Evolutionary conservation across 2,797 vertebrate species (phyloP).

Genomic region (Tenualosa thibaudeaui): DNA sequence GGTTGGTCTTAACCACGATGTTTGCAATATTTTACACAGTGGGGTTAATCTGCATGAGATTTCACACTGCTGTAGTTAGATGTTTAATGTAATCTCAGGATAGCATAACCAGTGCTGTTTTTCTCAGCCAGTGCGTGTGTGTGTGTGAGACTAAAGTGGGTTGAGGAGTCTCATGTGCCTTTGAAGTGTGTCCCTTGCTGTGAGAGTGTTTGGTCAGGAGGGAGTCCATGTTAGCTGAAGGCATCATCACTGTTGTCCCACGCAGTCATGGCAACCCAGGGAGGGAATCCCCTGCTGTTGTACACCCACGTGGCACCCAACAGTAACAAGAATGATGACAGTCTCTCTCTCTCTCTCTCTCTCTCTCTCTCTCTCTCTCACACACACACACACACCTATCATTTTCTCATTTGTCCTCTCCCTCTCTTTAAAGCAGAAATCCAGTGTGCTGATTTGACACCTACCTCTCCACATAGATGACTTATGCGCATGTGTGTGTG

Average conservation of each 20-base stretch:
- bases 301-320: not conserved
- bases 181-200: not conserved
- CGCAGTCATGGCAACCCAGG: conserved; percentile 2
- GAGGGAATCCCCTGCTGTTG: conserved; percentile 18
- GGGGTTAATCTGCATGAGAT: not conserved
- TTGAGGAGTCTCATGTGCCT: not conserved
- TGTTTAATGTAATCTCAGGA: not conserved
- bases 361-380: not conserved
- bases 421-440: no score
- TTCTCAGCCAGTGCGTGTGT: not conserved
- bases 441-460: not conserved
- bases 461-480: not conserved
- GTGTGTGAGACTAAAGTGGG: not conserved
- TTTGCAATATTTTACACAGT: not conserved
- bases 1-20: no score
- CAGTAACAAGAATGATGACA: no score
- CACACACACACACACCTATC: not conserved
- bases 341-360: not conserved
- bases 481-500: no score
- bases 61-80: not conserved
- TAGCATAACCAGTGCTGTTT: not conserved
- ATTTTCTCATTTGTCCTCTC: no score
- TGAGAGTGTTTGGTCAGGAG: not conserved
- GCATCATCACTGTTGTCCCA: conserved; percentile 7
- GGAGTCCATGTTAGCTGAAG: not conserved